Evolutionary conservation across 2,797 vertebrate species (phyloP).

Genomic region (Mallotus villosus): DNA sequence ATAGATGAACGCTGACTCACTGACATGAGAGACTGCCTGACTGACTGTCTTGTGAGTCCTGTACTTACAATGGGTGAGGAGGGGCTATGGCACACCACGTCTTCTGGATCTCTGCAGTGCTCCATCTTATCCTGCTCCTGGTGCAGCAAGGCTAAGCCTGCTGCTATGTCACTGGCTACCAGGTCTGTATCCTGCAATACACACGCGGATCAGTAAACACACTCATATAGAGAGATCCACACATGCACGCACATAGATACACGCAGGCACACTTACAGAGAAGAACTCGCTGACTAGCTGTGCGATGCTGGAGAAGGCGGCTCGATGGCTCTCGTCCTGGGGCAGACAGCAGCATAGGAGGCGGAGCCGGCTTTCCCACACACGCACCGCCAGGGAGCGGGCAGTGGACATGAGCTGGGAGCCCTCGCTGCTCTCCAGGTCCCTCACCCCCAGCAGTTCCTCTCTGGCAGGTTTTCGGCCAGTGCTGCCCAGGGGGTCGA

Average conservation of each 20-base stretch:
- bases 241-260: neutral
- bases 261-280: slow-evolving; percentile 68
- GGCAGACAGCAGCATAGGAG: slow-evolving; percentile 91
- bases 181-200: slow-evolving; percentile 90
- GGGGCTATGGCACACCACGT: slow-evolving; percentile 74
- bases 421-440: slow-evolving; percentile 84
- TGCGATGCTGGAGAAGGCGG: slow-evolving; percentile 88
- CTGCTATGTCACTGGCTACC: slow-evolving; percentile 94
- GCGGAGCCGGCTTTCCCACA: slow-evolving; percentile 91
- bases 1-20: neutral
- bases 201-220: neutral
- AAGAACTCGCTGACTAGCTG: slow-evolving; percentile 90
- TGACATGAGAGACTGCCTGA: neutral
- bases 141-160: slow-evolving; percentile 90
- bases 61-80: slow-evolving; percentile 76
- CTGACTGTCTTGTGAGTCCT: neutral
- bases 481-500: slow-evolving; percentile 88
- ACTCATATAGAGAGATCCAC: neutral
- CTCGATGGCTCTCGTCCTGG: slow-evolving; percentile 85
- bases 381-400: slow-evolving; percentile 82
- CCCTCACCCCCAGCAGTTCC: slow-evolving; percentile 51
- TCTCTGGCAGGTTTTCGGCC: slow-evolving; percentile 41
- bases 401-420: slow-evolving; percentile 84
- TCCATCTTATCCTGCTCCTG: slow-evolving; percentile 92
- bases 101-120: slow-evolving; percentile 78